Base-by-base conservation (phyloP, 2,797 vertebrate species). In the Botia kubotai region DNA sequence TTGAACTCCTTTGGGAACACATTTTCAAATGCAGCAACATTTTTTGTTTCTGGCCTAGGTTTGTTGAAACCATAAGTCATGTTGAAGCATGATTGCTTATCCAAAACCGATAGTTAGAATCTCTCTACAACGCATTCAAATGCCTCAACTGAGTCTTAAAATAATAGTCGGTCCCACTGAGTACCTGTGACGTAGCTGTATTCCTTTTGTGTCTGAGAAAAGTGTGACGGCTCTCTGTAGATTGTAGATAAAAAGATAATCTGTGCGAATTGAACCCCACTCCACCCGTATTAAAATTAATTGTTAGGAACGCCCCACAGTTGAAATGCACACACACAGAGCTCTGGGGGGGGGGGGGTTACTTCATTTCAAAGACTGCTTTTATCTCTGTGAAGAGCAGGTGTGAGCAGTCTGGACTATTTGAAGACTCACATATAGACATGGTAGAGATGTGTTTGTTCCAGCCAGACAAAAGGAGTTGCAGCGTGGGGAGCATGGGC, bases 341-440 rank as follows among this genome's bases (percentile, higher is more conserved):
- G 69, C 65, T 72, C 73, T 65, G 29, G 48, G 57, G 53, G 43
- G 43, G 73, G 74, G 72, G 53, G 43, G 43, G 43, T 81, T 81
- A 71, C 82, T 87, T 86, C 13, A 85, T 86, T 83, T 85, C 79
- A 85, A 85, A 86, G 85, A 52, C 55, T n/a, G 71, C 81, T 85
- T 85, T 87, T 70, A 85, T 86, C 77, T 87, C 10, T n/a, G 58
- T 72, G 72, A 76, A 57, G 26, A 46, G 71, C 65, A 63, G 53
- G 33, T 80, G 62, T 23, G 58, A 21, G 36, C 69, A 72, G 62
- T 78, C 75, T 80, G 78, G 52, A 57, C 50, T 80, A 72, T 66
- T 73, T 72, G 11, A 5, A 65, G 48, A 72, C 50, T 83, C 67
- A 46, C 63, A 73, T 52, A 23, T 74, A 83, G 48, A 68, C 77